Evolutionary conservation across 2,888 invertebrate genomes (phyloP).

Genomic region (Encarsia formosa): DNA sequence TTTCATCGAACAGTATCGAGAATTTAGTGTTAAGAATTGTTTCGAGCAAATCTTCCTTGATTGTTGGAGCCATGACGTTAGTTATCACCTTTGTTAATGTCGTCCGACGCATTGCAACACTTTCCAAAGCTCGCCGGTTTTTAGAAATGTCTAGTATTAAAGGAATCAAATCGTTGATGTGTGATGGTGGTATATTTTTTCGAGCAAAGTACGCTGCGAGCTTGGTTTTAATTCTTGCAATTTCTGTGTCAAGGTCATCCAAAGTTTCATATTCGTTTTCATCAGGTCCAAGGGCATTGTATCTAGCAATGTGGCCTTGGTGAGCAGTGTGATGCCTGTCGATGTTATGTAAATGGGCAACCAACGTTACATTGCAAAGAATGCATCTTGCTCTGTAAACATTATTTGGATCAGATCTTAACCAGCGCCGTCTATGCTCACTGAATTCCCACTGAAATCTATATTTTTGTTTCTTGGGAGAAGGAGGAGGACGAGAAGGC

Average conservation of each 20-base stretch:
- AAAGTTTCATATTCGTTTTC: slow-evolving; percentile 51
- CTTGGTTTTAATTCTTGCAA: background rate
- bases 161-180: background rate
- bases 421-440: background rate
- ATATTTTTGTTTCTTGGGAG: background rate
- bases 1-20: slow-evolving; percentile 1
- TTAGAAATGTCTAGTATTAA: background rate
- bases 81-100: background rate
- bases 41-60: background rate
- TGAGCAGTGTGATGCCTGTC: background rate
- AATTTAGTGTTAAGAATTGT: background rate
- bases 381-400: background rate
- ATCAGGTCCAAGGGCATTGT: background rate
- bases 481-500: no score
- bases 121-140: background rate
- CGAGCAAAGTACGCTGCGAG: background rate
- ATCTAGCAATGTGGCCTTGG: background rate
- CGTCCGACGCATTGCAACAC: background rate
- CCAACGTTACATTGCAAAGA: background rate
- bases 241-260: background rate
- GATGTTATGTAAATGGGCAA: background rate
- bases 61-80: background rate
- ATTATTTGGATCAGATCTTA: background rate
- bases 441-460: background rate
- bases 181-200: background rate